Conservation (phyloP, 1,140 invertebrate genomes). For the Cecropterus lyciades region DNA sequence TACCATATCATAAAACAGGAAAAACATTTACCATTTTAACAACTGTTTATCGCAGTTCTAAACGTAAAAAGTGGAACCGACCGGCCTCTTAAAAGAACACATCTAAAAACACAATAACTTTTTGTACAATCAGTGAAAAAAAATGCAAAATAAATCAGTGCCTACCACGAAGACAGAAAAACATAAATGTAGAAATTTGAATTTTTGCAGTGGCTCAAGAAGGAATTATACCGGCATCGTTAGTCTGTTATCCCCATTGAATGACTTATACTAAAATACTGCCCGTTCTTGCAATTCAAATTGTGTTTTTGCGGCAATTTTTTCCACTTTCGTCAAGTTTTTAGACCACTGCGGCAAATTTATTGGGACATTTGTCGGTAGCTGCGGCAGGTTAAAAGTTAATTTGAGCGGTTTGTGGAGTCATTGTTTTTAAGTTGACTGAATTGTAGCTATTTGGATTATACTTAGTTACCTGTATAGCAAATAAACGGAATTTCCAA, state of each 20-base stretch:
- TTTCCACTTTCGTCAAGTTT: conserved; percentile 65
- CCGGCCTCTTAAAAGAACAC: conserved; percentile 37
- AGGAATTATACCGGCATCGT: conserved; percentile 71
- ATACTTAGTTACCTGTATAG: background rate
- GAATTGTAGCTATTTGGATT: background rate
- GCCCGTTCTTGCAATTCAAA: conserved; percentile 61
- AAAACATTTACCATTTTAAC: background rate
- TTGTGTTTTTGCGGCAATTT: conserved; percentile 59
- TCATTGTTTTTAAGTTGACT: conserved; percentile 2
- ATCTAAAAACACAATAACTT: conserved; percentile 57
- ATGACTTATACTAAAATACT: conserved; percentile 50
- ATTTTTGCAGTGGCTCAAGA: conserved; percentile 49
- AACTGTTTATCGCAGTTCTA: background rate
- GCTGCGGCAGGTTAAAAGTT: conserved; percentile 48
- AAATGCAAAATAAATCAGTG: conserved; percentile 72
- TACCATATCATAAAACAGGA: too few relatives aligned
- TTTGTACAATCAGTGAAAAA: conserved; percentile 67
- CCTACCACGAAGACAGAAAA: conserved; percentile 57
- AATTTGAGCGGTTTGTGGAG: conserved; percentile 24
- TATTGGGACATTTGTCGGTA: conserved; percentile 63
- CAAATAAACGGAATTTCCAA: too few relatives aligned
- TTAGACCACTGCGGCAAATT: conserved; percentile 55
- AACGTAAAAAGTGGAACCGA: conserved; percentile 31
- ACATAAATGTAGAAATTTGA: conserved; percentile 58
- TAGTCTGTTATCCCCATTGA: conserved; percentile 65